Base-by-base conservation (phyloP, 1,140 invertebrate species). In the Rhagoletis zephyria region DNA sequence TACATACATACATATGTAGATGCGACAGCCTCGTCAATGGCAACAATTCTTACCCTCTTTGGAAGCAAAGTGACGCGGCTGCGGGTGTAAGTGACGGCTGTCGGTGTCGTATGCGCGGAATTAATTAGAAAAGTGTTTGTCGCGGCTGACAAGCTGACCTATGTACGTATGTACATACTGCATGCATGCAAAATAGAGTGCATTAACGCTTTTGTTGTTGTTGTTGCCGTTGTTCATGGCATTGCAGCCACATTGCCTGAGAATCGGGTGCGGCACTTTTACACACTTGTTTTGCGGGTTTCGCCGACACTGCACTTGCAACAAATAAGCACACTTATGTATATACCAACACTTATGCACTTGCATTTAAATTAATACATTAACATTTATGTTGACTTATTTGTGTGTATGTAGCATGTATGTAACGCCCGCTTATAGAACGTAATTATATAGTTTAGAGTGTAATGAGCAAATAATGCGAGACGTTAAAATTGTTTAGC, bases 81-180 rank as follows among this genome's bases (percentile, higher is more conserved):
- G n/a, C 74, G 74, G 48, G 45, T 59, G 74, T 59, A 81, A 81
- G 48, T 51, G 48, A 56, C n/a, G 48, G 30, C n/a, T 81, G n/a
- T 3, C 74, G 56, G 7, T 51, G 45, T 30, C 74, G 12, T 19
- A 19, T 56, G 74, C 48, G 48, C 48, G 45, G 74, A 81, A 81
- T 81, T 81, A 81, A 81, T 81, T 81, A 81, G 74, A 81, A 81
- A 81, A 81, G 74, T 81, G 74, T 81, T 81, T 81, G 74, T 48
- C 48, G 74, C 16, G 14, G 51, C 74, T 56, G 14, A 81, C 48
- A 16, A 16, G 3, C 42, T 14, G 14, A 77, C 4, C 16, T n/a
- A 77, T 16, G 51, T 48, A 51, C 19, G 45, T 70, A 45, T 70
- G n/a, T 45, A 67, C 40, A 4, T 45, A 70, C 6, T 6, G 56